Conservation (phyloP, 2,113 vertebrate genomes). For the Toxotes jaculatrix region DNA sequence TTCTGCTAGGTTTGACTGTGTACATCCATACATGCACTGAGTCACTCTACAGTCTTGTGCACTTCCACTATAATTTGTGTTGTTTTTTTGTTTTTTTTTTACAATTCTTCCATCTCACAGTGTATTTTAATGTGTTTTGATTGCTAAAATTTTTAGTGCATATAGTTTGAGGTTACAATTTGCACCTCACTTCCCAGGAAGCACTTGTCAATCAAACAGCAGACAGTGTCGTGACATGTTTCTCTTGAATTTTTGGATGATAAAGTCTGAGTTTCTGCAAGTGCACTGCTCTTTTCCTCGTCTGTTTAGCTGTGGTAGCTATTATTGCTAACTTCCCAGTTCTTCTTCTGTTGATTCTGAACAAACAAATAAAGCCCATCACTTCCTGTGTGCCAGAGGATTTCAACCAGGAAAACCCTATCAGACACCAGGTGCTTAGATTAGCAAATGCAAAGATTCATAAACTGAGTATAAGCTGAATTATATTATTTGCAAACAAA, state of each 20-base stretch:
- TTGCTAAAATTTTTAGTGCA: neutral
- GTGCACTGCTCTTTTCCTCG: neutral
- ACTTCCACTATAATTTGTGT: slow-evolving; percentile 8
- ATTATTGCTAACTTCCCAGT: slow-evolving; percentile 13
- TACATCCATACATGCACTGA: slow-evolving; percentile 31
- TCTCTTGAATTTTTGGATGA: neutral
- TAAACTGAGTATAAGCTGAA: slow-evolving; percentile 67
- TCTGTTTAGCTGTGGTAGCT: neutral
- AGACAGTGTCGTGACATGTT: neutral
- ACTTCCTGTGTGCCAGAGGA: slow-evolving; percentile 60
- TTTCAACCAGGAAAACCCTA: slow-evolving; percentile 48
- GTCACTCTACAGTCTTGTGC: slow-evolving; percentile 13
- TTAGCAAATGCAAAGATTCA: slow-evolving; percentile 72
- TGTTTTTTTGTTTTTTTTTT: neutral
- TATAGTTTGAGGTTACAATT: slow-evolving; percentile 3
- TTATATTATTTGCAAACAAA: slow-evolving; percentile 67
- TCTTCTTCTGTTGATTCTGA: slow-evolving; percentile 38
- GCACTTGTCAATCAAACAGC: slow-evolving; percentile 41
- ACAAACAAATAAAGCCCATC: slow-evolving; percentile 62
- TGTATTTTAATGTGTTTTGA: neutral
- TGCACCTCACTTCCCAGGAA: neutral
- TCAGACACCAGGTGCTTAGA: slow-evolving; percentile 73
- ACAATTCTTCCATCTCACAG: neutral
- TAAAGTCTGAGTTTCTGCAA: neutral
- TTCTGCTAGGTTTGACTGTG: slow-evolving; percentile 45